Conservation (phyloP, 2,888 invertebrate species). For the Oegoconia quadripuncta region DNA sequence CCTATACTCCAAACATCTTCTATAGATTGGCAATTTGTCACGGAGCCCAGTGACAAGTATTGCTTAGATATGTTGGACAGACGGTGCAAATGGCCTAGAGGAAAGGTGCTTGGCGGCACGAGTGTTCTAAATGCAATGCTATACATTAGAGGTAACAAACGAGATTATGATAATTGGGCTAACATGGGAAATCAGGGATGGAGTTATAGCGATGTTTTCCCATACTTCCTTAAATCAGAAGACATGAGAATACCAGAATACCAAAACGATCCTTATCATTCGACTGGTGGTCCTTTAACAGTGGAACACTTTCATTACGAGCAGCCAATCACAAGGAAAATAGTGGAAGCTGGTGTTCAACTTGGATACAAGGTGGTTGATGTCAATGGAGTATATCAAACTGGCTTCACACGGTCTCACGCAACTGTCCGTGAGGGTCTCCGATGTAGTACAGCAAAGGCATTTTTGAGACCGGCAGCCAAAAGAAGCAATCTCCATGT, state of each 20-base stretch:
- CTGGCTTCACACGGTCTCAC: slow-evolving; percentile 87
- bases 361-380: slow-evolving; percentile 85
- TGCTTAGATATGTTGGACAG: slow-evolving; percentile 83
- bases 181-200: slow-evolving; percentile 86
- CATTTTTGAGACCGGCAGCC: slow-evolving; percentile 83
- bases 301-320: slow-evolving; percentile 85
- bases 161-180: slow-evolving; percentile 93
- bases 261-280: slow-evolving; percentile 81
- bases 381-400: slow-evolving; percentile 88
- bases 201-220: slow-evolving; percentile 86
- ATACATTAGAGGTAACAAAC: slow-evolving; percentile 89
- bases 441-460: slow-evolving; percentile 91
- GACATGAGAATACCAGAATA: slow-evolving; percentile 84
- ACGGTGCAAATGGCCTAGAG: slow-evolving; percentile 87
- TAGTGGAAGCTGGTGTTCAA: slow-evolving; percentile 84
- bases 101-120: slow-evolving; percentile 88
- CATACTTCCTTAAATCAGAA: slow-evolving; percentile 90
- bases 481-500: slow-evolving; percentile 87
- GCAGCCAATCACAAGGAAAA: slow-evolving; percentile 84
- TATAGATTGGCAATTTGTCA: slow-evolving; percentile 90
- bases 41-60: slow-evolving; percentile 83
- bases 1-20: slow-evolving; percentile 85
- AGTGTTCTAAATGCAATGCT: slow-evolving; percentile 94
- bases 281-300: slow-evolving; percentile 84
- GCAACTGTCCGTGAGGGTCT: slow-evolving; percentile 88